These are phyloP conservation scores for Pteromalus puparum DNA, from an alignment of 1,140 invertebrate species.

Conservation along the genomic window DNA sequence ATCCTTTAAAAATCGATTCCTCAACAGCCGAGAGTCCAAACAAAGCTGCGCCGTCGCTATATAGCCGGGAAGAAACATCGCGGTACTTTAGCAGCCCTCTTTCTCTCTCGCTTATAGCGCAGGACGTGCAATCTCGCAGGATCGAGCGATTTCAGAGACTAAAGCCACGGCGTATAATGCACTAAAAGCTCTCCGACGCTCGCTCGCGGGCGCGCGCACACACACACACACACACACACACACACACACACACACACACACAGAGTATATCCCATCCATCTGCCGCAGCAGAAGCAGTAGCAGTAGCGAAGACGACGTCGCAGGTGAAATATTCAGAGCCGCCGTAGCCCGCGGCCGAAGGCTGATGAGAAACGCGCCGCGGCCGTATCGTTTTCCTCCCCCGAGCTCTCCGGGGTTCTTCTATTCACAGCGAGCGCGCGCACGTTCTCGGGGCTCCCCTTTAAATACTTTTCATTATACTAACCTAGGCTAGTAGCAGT, in stretches of 20 bases:
- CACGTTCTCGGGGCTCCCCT: conserved; percentile 3
- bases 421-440: neutral
- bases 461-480: conserved; percentile 50
- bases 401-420: neutral
- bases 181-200: neutral
- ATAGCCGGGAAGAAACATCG: no score
- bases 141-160: conserved; percentile 6
- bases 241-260: neutral
- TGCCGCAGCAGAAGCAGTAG: neutral
- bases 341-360: conserved; percentile 24
- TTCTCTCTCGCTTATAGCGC: no score
- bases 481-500: neutral
- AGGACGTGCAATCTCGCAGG: conserved; percentile 19
- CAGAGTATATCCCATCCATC: neutral
- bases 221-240: no score
- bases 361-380: conserved; percentile 39
- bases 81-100: neutral
- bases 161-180: conserved; percentile 13
- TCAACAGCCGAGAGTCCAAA: neutral
- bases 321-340: conserved; percentile 48
- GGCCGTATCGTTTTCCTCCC: conserved; percentile 10
- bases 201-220: no score
- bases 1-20: conserved; percentile 9
- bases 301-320: conserved; percentile 3
- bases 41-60: no score